Conservation (phyloP, 1,140 invertebrate species). For the Hyles euphorbiae region DNA sequence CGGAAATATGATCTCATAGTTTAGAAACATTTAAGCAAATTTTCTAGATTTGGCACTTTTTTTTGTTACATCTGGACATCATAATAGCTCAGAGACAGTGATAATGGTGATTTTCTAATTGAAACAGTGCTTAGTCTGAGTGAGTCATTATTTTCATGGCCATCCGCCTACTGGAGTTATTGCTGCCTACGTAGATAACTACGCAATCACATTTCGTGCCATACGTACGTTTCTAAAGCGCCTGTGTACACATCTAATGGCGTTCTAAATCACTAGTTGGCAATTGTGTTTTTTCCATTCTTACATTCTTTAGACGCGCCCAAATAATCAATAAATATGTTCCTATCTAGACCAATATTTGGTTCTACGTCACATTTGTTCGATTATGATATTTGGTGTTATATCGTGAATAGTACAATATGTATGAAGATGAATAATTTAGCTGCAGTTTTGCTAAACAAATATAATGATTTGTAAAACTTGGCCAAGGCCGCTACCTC, state of each 20-base stretch:
- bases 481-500: too few species aligned
- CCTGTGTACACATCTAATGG: background rate
- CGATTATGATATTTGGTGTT: too few species aligned
- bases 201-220: slow-evolving; percentile 4
- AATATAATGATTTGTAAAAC: too few species aligned
- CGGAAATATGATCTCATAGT: slow-evolving; percentile 26
- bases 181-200: slow-evolving; percentile 5
- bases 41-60: slow-evolving; percentile 2
- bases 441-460: too few species aligned
- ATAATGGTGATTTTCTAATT: background rate
- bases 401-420: too few species aligned
- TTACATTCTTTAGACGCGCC: too few species aligned
- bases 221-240: slow-evolving; percentile 2
- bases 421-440: too few species aligned
- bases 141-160: slow-evolving; percentile 9
- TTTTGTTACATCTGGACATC: background rate
- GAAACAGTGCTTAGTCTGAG: background rate
- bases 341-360: too few species aligned
- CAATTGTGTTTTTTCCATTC: too few species aligned
- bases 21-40: background rate
- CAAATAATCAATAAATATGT: too few species aligned
- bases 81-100: background rate
- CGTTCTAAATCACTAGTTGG: too few species aligned
- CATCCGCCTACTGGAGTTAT: slow-evolving; percentile 5
- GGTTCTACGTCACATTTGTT: too few species aligned